Percentiles rank a stretch among this genome's conserved stretches.
Evolutionary conservation across 2,113 vertebrate species (phyloP).

Genomic region (Lophura nycthemera): DNA sequence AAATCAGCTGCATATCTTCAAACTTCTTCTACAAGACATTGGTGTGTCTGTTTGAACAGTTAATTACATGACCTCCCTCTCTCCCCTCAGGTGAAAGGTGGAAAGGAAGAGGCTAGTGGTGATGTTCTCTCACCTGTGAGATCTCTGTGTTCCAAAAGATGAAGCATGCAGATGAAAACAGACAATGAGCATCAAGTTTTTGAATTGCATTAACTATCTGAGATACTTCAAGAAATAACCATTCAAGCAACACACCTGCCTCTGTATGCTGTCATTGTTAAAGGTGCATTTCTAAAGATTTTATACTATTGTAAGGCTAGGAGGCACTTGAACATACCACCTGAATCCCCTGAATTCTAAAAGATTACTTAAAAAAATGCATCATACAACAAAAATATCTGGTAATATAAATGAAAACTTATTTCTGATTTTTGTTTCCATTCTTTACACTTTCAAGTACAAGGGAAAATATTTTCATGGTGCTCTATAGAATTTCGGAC

Average conservation of each 20-base stretch:
- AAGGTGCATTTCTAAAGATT: background rate
- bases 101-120: background rate
- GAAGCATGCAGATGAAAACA: background rate
- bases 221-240: background rate
- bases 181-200: fast-evolving
- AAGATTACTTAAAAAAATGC: background rate
- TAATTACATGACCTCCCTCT: too few relatives aligned
- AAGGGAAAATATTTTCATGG: background rate
- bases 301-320: background rate
- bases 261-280: background rate
- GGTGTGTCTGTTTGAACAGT: too few relatives aligned
- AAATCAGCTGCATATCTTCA: too few relatives aligned
- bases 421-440: background rate
- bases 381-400: background rate
- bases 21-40: too few relatives aligned
- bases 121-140: background rate
- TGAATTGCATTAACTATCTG: background rate
- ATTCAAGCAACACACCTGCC: background rate
- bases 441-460: background rate
- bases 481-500: background rate
- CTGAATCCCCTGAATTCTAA: background rate
- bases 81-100: too few relatives aligned
- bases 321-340: background rate
- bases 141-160: background rate
- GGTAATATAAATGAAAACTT: background rate